Evolutionary conservation across 2,797 vertebrate species (phyloP).

Genomic region (Gadopsis bispinosus): DNA sequence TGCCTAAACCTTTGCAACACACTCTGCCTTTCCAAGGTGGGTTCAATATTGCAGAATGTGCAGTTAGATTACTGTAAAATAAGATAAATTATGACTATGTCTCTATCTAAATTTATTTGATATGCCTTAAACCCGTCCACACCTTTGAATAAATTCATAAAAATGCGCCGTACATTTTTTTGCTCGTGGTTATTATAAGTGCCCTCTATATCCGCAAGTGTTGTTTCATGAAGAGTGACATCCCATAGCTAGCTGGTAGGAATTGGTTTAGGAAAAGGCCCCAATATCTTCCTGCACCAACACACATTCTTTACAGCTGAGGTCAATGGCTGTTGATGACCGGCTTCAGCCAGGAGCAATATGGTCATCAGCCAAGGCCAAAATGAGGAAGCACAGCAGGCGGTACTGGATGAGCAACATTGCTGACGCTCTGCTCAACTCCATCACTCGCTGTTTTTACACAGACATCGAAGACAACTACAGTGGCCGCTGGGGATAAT

Average conservation of each 20-base stretch:
- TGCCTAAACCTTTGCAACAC: too few relatives aligned
- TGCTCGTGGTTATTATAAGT: background rate
- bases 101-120: too few relatives aligned
- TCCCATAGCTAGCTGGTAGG: background rate
- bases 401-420: slow-evolving; percentile 38
- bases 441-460: slow-evolving; percentile 49
- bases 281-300: slow-evolving; percentile 4
- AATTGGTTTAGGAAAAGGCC: slow-evolving; percentile 2
- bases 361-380: slow-evolving; percentile 45
- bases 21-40: too few relatives aligned
- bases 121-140: too few relatives aligned
- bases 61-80: too few relatives aligned
- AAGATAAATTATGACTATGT: too few relatives aligned
- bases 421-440: slow-evolving; percentile 27
- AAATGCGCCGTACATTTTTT: background rate
- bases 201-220: background rate
- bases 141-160: slow-evolving; percentile 5
- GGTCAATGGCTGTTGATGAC: slow-evolving; percentile 46
- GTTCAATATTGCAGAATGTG: too few relatives aligned
- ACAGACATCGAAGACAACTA: slow-evolving; percentile 42
- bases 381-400: slow-evolving; percentile 37
- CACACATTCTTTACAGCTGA: slow-evolving; percentile 19
- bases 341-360: slow-evolving; percentile 39
- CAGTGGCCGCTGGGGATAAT: slow-evolving; percentile 55
- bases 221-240: background rate